These are phyloP conservation scores for Vespertilio murinus DNA, from an alignment of 2,797 vertebrate genomes.

Conservation along the genomic window DNA sequence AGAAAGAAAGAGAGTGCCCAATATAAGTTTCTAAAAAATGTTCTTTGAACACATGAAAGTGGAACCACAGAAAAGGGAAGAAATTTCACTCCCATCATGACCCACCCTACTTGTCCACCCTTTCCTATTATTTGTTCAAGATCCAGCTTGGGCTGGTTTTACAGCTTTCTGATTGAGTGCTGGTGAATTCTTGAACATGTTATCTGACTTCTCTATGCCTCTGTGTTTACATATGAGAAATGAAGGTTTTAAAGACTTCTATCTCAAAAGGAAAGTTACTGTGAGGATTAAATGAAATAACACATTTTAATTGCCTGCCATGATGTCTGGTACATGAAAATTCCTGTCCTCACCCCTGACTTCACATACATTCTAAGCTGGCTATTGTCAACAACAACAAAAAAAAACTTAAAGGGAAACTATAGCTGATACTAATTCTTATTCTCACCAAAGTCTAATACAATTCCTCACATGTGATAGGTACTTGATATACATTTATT, in stretches of 20 bases:
- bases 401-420: neutral
- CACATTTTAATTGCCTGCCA: neutral
- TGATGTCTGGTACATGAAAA: neutral
- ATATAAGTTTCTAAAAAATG: neutral
- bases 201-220: neutral
- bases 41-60: neutral
- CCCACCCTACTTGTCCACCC: accelerated
- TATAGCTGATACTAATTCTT: neutral
- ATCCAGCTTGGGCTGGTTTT: neutral
- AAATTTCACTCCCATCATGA: neutral
- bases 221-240: neutral
- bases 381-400: neutral
- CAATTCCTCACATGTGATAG: neutral
- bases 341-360: neutral
- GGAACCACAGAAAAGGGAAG: neutral
- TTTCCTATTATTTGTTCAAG: neutral
- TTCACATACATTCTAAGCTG: neutral
- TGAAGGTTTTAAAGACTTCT: neutral
- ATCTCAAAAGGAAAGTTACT: neutral
- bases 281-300: neutral
- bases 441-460: neutral
- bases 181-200: neutral
- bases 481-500: conserved; percentile 43
- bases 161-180: neutral
- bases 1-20: neutral